A percentile compares a stretch with the other conserved stretches of the same genome.
Evolutionary conservation across 1,140 invertebrate species (phyloP).

Genomic region (Globodera rostochiensis): DNA sequence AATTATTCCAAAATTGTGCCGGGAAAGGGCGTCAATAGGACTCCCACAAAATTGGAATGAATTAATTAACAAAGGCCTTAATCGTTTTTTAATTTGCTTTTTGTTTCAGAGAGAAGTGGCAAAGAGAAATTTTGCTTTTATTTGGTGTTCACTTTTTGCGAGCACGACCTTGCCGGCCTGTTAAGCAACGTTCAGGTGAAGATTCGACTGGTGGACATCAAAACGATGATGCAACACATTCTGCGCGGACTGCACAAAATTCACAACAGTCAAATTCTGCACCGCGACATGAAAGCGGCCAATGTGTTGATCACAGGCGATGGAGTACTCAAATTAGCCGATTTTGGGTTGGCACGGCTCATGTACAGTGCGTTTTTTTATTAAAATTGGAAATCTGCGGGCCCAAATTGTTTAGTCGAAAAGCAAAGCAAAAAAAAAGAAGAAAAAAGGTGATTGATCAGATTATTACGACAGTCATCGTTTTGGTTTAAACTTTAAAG

Average conservation of each 20-base stretch:
- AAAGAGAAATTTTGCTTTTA: slow-evolving; percentile 82
- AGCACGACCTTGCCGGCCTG: slow-evolving; percentile 95
- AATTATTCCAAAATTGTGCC: no score
- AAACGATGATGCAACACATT: slow-evolving; percentile 94
- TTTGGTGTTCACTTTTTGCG: slow-evolving; percentile 97
- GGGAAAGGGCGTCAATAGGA: no score
- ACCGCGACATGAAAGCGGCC: slow-evolving; percentile 95
- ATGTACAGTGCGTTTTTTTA: slow-evolving; percentile 35
- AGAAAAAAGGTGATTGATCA: no score
- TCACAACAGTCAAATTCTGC: slow-evolving; percentile 55
- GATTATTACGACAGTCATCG: no score
- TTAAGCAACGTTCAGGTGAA: slow-evolving; percentile 93
- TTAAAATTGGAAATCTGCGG: not conserved
- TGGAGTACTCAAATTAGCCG: slow-evolving; percentile 75
- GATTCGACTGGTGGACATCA: slow-evolving; percentile 92
- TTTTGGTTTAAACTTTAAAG: not conserved
- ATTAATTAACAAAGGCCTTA: no score
- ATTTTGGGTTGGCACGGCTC: slow-evolving; percentile 70
- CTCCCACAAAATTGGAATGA: no score
- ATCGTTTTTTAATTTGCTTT: slow-evolving; percentile 70
- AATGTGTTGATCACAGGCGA: slow-evolving; percentile 97
- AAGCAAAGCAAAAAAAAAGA: no score
- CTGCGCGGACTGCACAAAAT: slow-evolving; percentile 76
- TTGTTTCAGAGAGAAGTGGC: slow-evolving; percentile 78
- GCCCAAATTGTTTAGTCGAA: no score